A percentile compares a stretch with the other conserved stretches of the same genome.
These are phyloP conservation scores for Brachyalestes nurse DNA, from an alignment of 2,797 vertebrate species.

Conservation along the genomic window DNA sequence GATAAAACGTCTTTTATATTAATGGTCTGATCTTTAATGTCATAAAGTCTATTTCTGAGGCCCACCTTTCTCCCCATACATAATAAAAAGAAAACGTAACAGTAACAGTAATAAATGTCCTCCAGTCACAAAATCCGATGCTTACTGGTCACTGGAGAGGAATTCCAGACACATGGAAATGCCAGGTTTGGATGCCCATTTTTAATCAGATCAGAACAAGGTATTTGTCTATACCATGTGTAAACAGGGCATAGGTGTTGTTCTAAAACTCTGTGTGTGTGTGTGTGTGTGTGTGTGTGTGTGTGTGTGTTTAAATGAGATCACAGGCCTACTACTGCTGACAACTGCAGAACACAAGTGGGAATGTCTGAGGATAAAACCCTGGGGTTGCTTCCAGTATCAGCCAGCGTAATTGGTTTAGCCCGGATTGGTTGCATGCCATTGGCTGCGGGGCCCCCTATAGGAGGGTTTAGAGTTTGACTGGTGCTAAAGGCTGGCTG, in stretches of 20 bases:
- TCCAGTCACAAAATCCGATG: too few relatives aligned
- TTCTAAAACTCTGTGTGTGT: not conserved
- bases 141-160: too few relatives aligned
- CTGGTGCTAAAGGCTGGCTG: constrained; percentile 34
- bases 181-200: too few relatives aligned
- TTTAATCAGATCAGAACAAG: not conserved
- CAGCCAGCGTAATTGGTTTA: constrained; percentile 40
- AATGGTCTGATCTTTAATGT: too few relatives aligned
- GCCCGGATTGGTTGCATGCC: not conserved
- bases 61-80: too few relatives aligned
- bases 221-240: not conserved
- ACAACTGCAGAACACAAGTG: constrained; percentile 41
- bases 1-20: too few relatives aligned
- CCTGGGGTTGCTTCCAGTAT: constrained; percentile 38
- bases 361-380: constrained; percentile 40
- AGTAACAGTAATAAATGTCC: too few relatives aligned
- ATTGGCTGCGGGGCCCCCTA: constrained; percentile 8
- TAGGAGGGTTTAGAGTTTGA: constrained; percentile 42
- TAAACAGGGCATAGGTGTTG: not conserved
- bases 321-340: constrained; percentile 27
- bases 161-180: not conserved
- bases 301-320: not conserved
- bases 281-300: not conserved
- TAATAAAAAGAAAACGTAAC: too few relatives aligned
- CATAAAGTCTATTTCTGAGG: too few relatives aligned